Evolutionary conservation across 1,140 invertebrate genomes (phyloP).

Genomic region (Daktulosphaira vitifoliae): DNA sequence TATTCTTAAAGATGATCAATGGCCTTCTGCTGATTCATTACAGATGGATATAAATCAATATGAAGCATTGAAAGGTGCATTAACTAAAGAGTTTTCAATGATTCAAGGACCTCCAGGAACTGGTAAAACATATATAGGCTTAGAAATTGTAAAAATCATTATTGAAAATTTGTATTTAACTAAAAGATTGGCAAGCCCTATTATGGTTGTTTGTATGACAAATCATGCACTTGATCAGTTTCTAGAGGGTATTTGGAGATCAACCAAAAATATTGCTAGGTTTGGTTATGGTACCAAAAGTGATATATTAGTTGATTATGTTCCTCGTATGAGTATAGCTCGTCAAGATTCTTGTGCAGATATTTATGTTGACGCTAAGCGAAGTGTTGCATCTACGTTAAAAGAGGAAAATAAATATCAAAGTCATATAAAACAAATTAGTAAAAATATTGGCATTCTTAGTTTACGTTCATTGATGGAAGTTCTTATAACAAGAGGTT

Average conservation of each 20-base stretch:
- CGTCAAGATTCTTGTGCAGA: neutral
- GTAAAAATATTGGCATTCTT: neutral
- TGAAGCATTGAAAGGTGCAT: constrained; percentile 49
- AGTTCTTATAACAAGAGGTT: neutral
- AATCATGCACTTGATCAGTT: constrained; percentile 86
- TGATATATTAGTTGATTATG: constrained; percentile 8
- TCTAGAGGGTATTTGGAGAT: constrained; percentile 50
- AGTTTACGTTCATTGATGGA: neutral
- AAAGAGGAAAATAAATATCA: neutral
- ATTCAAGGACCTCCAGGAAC: constrained; percentile 74
- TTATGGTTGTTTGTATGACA: constrained; percentile 72
- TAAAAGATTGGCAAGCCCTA: constrained; percentile 44
- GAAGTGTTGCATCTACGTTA: neutral
- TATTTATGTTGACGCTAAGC: constrained; percentile 1
- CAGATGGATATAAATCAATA: constrained; percentile 51
- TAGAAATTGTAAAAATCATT: constrained; percentile 54
- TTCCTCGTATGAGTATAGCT: neutral
- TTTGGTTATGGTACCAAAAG: constrained; percentile 14
- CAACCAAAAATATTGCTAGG: constrained; percentile 23
- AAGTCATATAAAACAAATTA: neutral
- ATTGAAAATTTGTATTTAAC: constrained; percentile 46
- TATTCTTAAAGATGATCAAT: constrained; percentile 42
- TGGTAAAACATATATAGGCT: constrained; percentile 66
- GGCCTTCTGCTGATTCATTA: constrained; percentile 43
- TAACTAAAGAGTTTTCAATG: constrained; percentile 56